Evolutionary conservation across 2,113 vertebrate species (phyloP).

Genomic region (Tachycineta bicolor): DNA sequence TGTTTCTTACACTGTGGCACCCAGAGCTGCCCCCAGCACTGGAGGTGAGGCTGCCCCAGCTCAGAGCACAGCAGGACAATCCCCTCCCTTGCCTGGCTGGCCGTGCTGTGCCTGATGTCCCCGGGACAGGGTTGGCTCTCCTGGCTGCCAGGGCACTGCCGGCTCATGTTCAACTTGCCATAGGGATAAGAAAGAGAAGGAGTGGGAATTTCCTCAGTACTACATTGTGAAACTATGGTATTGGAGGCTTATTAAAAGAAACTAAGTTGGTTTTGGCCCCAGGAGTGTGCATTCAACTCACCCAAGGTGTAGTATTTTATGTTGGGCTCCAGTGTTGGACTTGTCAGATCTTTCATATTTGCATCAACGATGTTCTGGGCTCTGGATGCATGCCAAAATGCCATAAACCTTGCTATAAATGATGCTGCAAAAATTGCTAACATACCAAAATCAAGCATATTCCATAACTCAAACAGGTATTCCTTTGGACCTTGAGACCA

Average conservation of each 20-base stretch:
- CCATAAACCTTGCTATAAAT: conserved; percentile 94
- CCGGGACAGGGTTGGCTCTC: not conserved
- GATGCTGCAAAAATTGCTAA: conserved; percentile 92
- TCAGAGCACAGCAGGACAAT: not conserved
- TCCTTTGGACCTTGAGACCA: conserved; percentile 94
- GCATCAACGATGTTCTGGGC: conserved; percentile 90
- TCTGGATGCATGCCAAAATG: conserved; percentile 91
- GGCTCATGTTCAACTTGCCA: accelerated
- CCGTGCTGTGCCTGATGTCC: not conserved
- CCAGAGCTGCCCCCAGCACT: not conserved
- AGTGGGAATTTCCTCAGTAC: not conserved
- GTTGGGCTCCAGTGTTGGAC: conserved; percentile 82
- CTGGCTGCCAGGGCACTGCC: not conserved
- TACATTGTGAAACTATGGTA: not conserved
- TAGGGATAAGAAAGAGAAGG: not conserved
- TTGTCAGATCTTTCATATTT: conserved; percentile 80
- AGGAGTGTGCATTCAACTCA: conserved; percentile 71
- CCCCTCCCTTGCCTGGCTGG: not conserved
- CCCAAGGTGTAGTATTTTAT: conserved; percentile 94
- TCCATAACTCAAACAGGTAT: conserved; percentile 95
- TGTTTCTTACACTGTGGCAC: accelerated
- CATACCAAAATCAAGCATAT: conserved; percentile 97
- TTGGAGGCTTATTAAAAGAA: not conserved
- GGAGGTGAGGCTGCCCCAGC: not conserved
- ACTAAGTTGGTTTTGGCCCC: not conserved